Evolutionary conservation across 2,797 vertebrate species (phyloP).

Genomic region (Siniperca scherzeri): DNA sequence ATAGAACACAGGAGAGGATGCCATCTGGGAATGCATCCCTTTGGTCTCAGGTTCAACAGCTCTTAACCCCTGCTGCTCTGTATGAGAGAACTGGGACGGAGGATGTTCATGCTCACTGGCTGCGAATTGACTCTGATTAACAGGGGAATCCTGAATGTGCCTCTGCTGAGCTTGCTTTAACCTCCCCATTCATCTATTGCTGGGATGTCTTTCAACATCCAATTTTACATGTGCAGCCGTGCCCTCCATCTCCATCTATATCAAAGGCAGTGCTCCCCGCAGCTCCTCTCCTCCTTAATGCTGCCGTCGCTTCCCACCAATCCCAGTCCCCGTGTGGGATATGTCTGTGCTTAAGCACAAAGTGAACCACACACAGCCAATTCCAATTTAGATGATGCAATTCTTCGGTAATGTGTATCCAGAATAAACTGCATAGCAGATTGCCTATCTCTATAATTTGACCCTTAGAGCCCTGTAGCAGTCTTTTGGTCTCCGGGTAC

Average conservation of each 20-base stretch:
- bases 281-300: slow-evolving; percentile 61
- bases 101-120: slow-evolving; percentile 42
- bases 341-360: slow-evolving; percentile 61
- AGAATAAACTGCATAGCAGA: slow-evolving; percentile 56
- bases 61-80: slow-evolving; percentile 49
- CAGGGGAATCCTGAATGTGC: slow-evolving; percentile 41
- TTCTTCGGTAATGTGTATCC: slow-evolving; percentile 67
- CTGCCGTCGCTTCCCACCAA: slow-evolving; percentile 65
- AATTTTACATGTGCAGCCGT: slow-evolving; percentile 72
- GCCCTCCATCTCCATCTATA: slow-evolving; percentile 69
- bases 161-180: slow-evolving; percentile 60
- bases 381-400: slow-evolving; percentile 77
- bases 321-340: slow-evolving; percentile 55
- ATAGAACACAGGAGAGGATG: slow-evolving; percentile 4
- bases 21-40: slow-evolving; percentile 32
- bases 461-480: slow-evolving; percentile 47
- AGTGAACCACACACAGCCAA: slow-evolving; percentile 69
- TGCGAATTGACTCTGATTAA: slow-evolving; percentile 59
- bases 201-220: slow-evolving; percentile 76
- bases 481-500: slow-evolving; percentile 40
- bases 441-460: slow-evolving; percentile 60
- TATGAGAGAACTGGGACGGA: slow-evolving; percentile 23
- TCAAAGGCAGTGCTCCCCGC: slow-evolving; percentile 73
- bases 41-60: slow-evolving; percentile 32
- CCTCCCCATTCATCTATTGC: slow-evolving; percentile 67